Evolutionary conservation across 2,113 vertebrate species (phyloP), one percentile per base, ranked within the genome.

Genomic region (Symphodus melops): DNA sequence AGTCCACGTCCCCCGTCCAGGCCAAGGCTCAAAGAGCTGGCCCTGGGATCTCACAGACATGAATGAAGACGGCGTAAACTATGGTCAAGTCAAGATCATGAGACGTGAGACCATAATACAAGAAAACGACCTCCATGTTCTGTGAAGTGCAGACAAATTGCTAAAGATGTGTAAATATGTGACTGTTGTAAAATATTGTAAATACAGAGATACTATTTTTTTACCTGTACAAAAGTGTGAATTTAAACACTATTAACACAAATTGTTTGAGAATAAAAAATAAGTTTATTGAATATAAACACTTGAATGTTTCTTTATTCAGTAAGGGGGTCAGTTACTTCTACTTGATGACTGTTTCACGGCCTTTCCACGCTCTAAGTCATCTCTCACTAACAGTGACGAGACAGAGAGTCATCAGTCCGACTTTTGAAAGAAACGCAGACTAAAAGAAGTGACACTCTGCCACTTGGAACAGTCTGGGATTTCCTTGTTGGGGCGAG

Each of bases 171-270:
- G 84, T 89, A 90, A 62, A 88, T 85, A 83, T 36, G 10, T 65
- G 62, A 59, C 19, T 1, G 19, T 25, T 82, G 91, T 94, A 92
- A 81, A 65, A 91, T 93, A 93, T 57, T 94, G 93, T 93, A 93
- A 88, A 94, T 90, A 90, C 65, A 93, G 77, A 92, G 87, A 91
- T 84, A 87, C 77, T 94, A 94, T 94, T 94, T 94, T 94, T 93
- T 58, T 94, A 94, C 86, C 16, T 86, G 72, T 92, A 88, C 77
- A 91, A 85, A 74, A 69, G 33, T 58, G 86, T 92, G 86, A 88
- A 87, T 91, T 86, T 63, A 86, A 91, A 94, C 92, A 94, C 92
- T 93, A 93, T 92, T 84, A 86, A 84, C 70, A 80, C 82, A 72
- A 85, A 71, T 25, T 4, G 58, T 23, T 69, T 68, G 12, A 64